Evolutionary conservation across 1,140 invertebrate genomes (phyloP).

Genomic region (Reticulitermes speratus): DNA sequence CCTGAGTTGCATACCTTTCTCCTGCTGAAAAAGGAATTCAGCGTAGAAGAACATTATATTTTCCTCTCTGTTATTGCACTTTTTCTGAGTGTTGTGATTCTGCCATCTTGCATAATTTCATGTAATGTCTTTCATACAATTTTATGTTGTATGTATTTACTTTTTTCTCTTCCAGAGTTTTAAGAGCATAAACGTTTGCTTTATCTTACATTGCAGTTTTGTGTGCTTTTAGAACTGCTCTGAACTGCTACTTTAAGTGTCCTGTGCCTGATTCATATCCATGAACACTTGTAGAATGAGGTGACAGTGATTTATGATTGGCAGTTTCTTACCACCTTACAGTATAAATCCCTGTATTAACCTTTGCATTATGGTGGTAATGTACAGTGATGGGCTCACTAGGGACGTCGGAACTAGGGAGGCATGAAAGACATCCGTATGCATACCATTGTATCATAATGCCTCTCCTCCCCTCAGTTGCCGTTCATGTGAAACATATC

Average conservation of each 20-base stretch:
- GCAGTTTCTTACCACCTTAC: background rate
- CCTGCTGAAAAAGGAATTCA: background rate
- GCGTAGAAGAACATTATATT: background rate
- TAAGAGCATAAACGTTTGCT: background rate
- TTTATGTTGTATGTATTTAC: background rate
- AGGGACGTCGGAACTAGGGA: background rate
- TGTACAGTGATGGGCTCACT: background rate
- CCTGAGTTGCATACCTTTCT: background rate
- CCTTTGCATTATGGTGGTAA: background rate
- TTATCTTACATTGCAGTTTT: background rate
- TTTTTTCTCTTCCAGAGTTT: background rate
- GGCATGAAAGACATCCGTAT: too few relatives aligned
- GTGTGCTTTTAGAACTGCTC: background rate
- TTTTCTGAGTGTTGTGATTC: background rate
- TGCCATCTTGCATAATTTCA: background rate
- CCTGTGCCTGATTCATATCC: constrained; percentile 5
- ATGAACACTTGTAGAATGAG: background rate
- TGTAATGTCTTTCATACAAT: background rate
- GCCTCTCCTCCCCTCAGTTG: too few relatives aligned
- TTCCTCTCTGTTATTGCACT: background rate
- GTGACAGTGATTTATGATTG: background rate
- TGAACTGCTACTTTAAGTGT: background rate
- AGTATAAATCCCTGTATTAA: background rate
- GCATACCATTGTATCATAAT: too few relatives aligned
- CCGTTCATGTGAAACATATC: background rate